Evolutionary conservation across 2,888 invertebrate species (phyloP).

Genomic region (Cataglyphis albicans): DNA sequence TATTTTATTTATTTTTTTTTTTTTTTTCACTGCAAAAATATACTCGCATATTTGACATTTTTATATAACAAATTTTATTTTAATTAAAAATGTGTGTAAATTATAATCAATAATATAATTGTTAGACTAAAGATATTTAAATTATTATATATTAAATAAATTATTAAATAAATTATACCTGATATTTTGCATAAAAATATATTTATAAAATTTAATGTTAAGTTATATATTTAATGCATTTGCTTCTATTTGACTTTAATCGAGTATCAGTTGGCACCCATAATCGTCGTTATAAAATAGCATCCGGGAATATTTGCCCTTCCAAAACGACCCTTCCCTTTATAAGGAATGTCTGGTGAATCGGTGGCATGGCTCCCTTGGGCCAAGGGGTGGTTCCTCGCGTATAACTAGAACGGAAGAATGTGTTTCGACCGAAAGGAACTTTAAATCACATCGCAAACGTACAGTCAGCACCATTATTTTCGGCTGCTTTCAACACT

Average conservation of each 20-base stretch:
- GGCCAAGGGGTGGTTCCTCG: slow-evolving; percentile 35
- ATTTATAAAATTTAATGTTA: slow-evolving; percentile 3
- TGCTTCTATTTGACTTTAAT: slow-evolving; percentile 27
- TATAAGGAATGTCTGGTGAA: slow-evolving; percentile 47
- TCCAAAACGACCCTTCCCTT: not conserved
- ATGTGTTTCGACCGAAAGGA: slow-evolving; percentile 47
- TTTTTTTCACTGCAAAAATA: not conserved
- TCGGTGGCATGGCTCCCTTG: slow-evolving; percentile 46
- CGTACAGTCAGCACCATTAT: slow-evolving; percentile 51
- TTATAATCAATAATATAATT: not conserved
- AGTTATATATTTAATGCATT: slow-evolving; percentile 6
- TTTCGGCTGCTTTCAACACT: slow-evolving; percentile 20
- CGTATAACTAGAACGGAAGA: slow-evolving; percentile 47
- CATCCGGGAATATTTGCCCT: slow-evolving; percentile 31
- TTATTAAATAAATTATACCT: not conserved
- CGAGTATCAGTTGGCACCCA: slow-evolving; percentile 35
- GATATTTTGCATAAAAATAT: not conserved
- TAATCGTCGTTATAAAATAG: slow-evolving; percentile 51
- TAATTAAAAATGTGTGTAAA: not conserved
- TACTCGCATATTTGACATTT: not conserved
- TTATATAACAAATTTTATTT: not conserved
- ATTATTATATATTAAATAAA: not conserved
- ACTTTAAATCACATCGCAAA: slow-evolving; percentile 55
- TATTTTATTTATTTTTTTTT: not conserved
- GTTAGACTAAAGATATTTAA: not conserved